Evolutionary conservation across 2,113 vertebrate species (phyloP).

Genomic region (Oxyruncus cristatus): DNA sequence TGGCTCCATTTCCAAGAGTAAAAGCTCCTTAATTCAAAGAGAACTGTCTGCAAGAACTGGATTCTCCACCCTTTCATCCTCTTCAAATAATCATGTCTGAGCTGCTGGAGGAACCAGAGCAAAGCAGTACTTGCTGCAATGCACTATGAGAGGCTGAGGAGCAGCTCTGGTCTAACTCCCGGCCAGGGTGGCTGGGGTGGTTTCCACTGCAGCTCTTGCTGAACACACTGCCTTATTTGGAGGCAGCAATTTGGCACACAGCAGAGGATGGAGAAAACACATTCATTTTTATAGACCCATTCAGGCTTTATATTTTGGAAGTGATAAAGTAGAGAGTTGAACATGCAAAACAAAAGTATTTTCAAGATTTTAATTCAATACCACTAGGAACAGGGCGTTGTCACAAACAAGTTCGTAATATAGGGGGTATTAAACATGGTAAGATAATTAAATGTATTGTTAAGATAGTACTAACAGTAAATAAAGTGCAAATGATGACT

Average conservation of each 20-base stretch:
- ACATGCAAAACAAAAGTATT: not conserved
- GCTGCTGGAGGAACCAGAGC: not conserved
- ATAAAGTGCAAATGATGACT: not conserved
- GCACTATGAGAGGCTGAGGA: not conserved
- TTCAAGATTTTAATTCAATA: not conserved
- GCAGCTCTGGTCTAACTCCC: not conserved
- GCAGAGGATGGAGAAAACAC: not conserved
- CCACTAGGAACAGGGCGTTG: not conserved
- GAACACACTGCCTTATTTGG: fast-evolving
- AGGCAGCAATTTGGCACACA: not conserved
- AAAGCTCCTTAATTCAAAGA: not conserved
- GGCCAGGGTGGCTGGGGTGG: not conserved
- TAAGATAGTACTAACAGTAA: not conserved
- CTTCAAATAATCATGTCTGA: not conserved
- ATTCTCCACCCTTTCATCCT: not conserved
- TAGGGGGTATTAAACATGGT: not conserved
- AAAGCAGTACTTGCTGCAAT: fast-evolving
- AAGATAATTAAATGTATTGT: not conserved
- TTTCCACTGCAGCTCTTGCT: not conserved
- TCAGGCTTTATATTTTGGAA: not conserved
- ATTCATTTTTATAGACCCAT: not conserved
- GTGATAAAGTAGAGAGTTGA: not conserved
- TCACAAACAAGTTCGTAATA: not conserved
- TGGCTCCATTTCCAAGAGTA: not conserved
- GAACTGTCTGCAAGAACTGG: not conserved